Percentiles rank a stretch among this genome's conserved stretches.
phyloP scores from a whole-genome alignment of 2,888 invertebrate species.

The Melanotus villosus region DNA sequence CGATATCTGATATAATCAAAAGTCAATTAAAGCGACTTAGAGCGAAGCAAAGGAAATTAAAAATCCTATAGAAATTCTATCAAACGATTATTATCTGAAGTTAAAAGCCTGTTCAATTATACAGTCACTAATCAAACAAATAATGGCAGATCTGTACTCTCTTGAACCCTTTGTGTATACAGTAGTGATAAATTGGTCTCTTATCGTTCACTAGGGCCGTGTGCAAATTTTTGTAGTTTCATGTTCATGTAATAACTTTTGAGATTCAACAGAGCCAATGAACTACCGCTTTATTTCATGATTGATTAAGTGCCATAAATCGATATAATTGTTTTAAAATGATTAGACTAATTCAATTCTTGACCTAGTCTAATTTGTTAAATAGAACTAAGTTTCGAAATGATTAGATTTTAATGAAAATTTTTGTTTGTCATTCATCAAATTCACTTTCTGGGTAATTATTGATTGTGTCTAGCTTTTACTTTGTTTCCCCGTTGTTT shows the following conservation, averaged over 20 bases:
- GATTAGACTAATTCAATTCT: too few species aligned
- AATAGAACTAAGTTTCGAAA: too few species aligned
- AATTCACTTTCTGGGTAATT: background rate
- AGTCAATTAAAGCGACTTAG: too few species aligned
- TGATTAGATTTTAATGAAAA: background rate
- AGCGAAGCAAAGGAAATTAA: too few species aligned
- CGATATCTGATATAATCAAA: too few species aligned
- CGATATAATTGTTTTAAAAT: too few species aligned
- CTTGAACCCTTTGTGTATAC: background rate
- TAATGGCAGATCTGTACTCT: background rate
- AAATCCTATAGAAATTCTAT: too few species aligned
- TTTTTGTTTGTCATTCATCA: background rate
- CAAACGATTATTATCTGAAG: too few species aligned
- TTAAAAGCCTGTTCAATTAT: too few species aligned
- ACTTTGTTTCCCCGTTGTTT: background rate
- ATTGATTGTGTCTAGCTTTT: background rate
- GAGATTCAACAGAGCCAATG: conserved; percentile 12
- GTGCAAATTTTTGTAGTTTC: conserved; percentile 10
- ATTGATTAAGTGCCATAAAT: background rate
- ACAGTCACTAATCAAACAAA: too few species aligned
- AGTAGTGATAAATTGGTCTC: background rate
- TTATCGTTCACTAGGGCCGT: conserved; percentile 14
- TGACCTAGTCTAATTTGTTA: too few species aligned
- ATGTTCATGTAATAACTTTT: background rate
- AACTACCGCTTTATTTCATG: conserved; percentile 18